These are phyloP conservation scores for Metopolophium dirhodum DNA, from an alignment of 1,140 invertebrate species.

Conservation along the genomic window DNA sequence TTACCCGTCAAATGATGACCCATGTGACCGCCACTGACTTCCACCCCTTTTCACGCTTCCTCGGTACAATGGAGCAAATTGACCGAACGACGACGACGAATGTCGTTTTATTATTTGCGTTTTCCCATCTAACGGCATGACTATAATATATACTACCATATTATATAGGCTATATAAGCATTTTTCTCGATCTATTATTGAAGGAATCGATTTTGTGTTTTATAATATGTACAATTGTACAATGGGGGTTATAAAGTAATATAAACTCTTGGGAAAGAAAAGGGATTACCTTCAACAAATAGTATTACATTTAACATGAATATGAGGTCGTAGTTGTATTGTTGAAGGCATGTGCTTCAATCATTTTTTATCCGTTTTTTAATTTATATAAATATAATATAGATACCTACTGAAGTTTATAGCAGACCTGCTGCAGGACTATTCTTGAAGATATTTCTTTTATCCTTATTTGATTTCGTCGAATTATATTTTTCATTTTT, in stretches of 20 bases:
- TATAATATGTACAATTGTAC: not conserved
- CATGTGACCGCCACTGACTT: not conserved
- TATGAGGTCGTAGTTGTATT: not conserved
- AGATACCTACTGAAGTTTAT: not conserved
- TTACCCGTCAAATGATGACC: conserved; percentile 17
- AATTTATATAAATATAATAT: not conserved
- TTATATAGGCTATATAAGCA: not conserved
- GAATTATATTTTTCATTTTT: not conserved
- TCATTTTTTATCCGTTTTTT: conserved; percentile 9
- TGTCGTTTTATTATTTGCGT: not conserved
- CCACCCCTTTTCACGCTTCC: not conserved
- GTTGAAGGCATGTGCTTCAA: not conserved
- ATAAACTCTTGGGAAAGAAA: not conserved
- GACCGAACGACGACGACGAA: not conserved
- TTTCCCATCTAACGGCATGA: not conserved
- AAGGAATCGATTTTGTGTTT: not conserved
- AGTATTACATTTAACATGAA: not conserved
- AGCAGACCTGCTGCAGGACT: not conserved
- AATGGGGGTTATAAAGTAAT: not conserved
- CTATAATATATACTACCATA: no score
- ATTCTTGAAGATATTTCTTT: not conserved
- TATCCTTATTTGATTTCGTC: not conserved
- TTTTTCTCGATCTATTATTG: not conserved
- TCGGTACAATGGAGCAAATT: conserved; percentile 21
- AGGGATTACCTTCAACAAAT: not conserved